Evolutionary conservation across 2,888 invertebrate genomes (phyloP).

Genomic region (Endomychus coccineus): DNA sequence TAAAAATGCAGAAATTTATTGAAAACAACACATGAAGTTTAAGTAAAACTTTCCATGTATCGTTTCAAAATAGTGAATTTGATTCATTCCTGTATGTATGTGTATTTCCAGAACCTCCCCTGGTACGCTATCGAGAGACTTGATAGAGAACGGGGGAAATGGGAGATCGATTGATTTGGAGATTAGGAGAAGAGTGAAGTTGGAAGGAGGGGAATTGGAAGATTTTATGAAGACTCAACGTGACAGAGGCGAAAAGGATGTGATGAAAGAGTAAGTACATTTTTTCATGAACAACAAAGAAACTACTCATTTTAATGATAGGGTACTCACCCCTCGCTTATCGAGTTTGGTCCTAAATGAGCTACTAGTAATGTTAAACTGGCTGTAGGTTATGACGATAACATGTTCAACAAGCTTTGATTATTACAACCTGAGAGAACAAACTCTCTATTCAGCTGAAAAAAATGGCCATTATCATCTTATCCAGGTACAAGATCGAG

Average conservation of each 20-base stretch:
- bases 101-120: constrained; percentile 58
- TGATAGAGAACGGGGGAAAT: constrained; percentile 70
- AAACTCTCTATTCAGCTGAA: too few species aligned
- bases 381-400: too few species aligned
- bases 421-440: too few species aligned
- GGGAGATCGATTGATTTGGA: constrained; percentile 60
- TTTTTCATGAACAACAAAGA: background rate
- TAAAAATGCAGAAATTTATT: background rate
- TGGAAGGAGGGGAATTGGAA: constrained; percentile 73
- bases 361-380: too few species aligned
- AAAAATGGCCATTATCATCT: too few species aligned
- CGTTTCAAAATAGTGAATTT: too few species aligned
- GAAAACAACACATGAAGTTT: background rate
- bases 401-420: too few species aligned
- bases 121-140: constrained; percentile 70
- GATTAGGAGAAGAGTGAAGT: constrained; percentile 59
- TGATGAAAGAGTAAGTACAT: constrained; percentile 34
- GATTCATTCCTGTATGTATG: too few species aligned
- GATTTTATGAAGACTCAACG: constrained; percentile 64
- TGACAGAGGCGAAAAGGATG: constrained; percentile 39
- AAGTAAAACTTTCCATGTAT: constrained; percentile 11
- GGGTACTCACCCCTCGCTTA: constrained; percentile 27
- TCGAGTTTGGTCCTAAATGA: too few species aligned
- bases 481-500: too few species aligned
- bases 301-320: background rate